Percentiles rank a stretch among this genome's conserved stretches.
phyloP scores from a whole-genome alignment of 1,140 invertebrate species.

The Cryptotermes secundus region DNA sequence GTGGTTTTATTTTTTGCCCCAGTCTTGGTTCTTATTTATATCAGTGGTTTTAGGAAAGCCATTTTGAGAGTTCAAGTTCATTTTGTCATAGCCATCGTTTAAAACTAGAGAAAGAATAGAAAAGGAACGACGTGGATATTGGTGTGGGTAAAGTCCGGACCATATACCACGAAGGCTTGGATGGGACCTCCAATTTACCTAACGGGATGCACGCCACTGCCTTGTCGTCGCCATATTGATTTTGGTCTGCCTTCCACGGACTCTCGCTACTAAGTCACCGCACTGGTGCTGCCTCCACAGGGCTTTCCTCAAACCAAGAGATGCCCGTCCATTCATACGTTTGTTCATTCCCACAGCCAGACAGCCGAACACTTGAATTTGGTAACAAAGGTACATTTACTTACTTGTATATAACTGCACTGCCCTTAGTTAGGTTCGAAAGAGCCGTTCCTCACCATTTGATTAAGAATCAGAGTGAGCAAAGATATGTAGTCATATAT shows the following conservation, averaged over 20 bases:
- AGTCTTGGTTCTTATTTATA: conserved; percentile 31
- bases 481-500: conserved; percentile 36
- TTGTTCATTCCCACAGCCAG: not conserved
- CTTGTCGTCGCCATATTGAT: conserved; percentile 20
- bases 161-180: conserved; percentile 17
- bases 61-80: conserved; percentile 35
- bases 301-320: conserved; percentile 36
- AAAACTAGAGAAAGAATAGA: conserved; percentile 36
- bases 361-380: not conserved
- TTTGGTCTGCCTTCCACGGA: conserved; percentile 26
- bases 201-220: not conserved
- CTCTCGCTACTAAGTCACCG: not conserved
- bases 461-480: conserved; percentile 37
- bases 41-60: conserved; percentile 38
- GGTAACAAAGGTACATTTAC: not conserved
- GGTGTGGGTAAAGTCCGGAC: not conserved
- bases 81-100: conserved; percentile 32
- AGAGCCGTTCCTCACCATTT: conserved; percentile 2
- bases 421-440: not conserved
- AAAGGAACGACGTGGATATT: conserved; percentile 23
- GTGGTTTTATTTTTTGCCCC: not conserved
- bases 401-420: not conserved
- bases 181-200: conserved; percentile 23
- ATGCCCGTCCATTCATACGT: not conserved
- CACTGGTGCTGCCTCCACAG: conserved; percentile 32